Percentiles rank a stretch among this genome's conserved stretches.
Conservation (phyloP, 2,888 invertebrate species). For the Escarpia spicata region DNA sequence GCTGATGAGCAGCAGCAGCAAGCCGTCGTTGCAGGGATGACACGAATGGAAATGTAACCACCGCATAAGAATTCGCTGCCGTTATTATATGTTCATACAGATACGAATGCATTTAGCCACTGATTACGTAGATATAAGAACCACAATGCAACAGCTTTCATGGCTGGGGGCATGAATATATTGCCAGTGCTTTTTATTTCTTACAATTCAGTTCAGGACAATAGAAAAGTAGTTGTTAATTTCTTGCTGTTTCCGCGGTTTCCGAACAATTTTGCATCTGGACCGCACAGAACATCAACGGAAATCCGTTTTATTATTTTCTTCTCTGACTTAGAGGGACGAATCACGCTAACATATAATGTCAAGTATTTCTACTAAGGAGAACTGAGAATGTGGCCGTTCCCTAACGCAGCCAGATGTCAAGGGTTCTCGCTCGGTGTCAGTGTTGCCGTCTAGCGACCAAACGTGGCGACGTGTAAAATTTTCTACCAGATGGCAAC, state of each 20-base stretch:
- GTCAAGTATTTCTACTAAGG: not conserved
- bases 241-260: not conserved
- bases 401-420: no score
- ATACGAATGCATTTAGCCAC: not conserved
- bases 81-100: not conserved
- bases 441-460: not conserved
- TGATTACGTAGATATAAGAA: not conserved
- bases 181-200: not conserved
- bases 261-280: not conserved
- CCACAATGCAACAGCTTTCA: not conserved
- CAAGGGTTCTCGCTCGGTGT: not conserved
- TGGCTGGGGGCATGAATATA: not conserved
- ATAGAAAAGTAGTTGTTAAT: not conserved
- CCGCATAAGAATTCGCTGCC: not conserved
- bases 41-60: not conserved
- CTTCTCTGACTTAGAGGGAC: not conserved
- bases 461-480: not conserved
- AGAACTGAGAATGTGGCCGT: not conserved
- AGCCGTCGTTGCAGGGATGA: not conserved
- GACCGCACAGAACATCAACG: not conserved
- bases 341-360: not conserved
- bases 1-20: no score
- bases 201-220: not conserved
- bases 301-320: not conserved
- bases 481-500: not conserved